phyloP scores from a whole-genome alignment of 2,888 invertebrate species.

The Noctua janthe region DNA sequence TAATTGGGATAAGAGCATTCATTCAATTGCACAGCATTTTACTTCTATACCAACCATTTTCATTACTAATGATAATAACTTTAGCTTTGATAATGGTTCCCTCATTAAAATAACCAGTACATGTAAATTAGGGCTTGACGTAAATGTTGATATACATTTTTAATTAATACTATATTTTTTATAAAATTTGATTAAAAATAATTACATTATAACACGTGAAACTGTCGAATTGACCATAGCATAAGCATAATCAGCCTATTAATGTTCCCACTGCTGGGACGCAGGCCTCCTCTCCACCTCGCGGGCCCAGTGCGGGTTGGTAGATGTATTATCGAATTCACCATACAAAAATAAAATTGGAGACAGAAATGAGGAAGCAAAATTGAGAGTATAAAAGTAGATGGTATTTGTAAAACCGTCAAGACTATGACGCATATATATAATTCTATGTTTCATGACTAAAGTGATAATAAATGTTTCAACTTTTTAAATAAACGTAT shows the following conservation, averaged over 20 bases:
- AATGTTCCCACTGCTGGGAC: no score
- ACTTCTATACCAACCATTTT: not conserved
- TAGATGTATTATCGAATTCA: not conserved
- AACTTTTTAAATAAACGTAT: slow-evolving; percentile 1
- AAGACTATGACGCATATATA: slow-evolving; percentile 12
- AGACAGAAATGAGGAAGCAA: slow-evolving; percentile 39
- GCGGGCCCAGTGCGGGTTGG: no score
- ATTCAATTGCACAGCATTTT: not conserved
- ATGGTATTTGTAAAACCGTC: slow-evolving; percentile 29
- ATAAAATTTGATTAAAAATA: not conserved
- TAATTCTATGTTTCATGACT: slow-evolving; percentile 20
- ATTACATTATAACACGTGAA: not conserved
- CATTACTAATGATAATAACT: slow-evolving; percentile 4
- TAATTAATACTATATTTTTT: not conserved
- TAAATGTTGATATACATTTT: not conserved
- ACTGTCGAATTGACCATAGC: not conserved
- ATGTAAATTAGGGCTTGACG: not conserved
- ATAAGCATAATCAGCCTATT: no score
- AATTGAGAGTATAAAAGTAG: slow-evolving; percentile 17
- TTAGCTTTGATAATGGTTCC: slow-evolving; percentile 1
- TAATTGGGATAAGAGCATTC: not conserved
- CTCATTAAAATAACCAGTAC: slow-evolving; percentile 9
- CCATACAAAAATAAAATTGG: slow-evolving; percentile 29
- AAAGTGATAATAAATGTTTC: slow-evolving; percentile 8
- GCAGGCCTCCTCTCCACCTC: no score